Conservation (phyloP, 2,888 invertebrate species). For the Reticulitermes lucifugus region DNA sequence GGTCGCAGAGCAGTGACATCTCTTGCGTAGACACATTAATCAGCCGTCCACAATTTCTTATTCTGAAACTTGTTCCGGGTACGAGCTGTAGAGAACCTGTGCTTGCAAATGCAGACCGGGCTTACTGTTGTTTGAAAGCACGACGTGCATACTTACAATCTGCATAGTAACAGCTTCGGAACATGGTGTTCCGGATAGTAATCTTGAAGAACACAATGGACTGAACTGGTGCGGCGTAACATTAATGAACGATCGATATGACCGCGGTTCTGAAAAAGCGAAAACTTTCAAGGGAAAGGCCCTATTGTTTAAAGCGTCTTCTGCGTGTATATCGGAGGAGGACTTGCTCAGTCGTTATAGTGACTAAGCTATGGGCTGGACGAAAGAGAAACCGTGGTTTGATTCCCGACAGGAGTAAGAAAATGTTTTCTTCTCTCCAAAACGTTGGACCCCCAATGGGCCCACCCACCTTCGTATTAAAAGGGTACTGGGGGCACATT, state of each 20-base stretch:
- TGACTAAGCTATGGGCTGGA: too few species aligned
- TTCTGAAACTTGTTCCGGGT: neutral
- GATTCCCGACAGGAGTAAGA: too few species aligned
- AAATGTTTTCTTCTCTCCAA: too few species aligned
- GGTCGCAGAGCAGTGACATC: neutral
- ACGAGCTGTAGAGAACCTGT: neutral
- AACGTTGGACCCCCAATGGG: too few species aligned
- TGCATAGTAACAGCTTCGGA: neutral
- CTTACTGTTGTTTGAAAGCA: neutral
- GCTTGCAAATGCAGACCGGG: neutral
- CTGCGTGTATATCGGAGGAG: too few species aligned
- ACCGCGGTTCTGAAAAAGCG: neutral
- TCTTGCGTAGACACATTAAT: neutral
- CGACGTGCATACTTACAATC: neutral
- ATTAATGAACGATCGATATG: neutral
- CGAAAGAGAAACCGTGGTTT: too few species aligned
- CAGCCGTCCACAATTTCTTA: neutral
- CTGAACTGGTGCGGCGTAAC: neutral
- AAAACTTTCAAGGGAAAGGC: neutral
- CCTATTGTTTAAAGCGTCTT: too few species aligned
- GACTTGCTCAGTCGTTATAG: too few species aligned
- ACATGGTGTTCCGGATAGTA: neutral
- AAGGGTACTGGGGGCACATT: too few species aligned
- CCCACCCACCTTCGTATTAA: too few species aligned
- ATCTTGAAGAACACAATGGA: neutral